A percentile compares a stretch with the other conserved stretches of the same genome.
Evolutionary conservation across 1,140 invertebrate genomes (phyloP).

Genomic region (Arctopsyche grandis): DNA sequence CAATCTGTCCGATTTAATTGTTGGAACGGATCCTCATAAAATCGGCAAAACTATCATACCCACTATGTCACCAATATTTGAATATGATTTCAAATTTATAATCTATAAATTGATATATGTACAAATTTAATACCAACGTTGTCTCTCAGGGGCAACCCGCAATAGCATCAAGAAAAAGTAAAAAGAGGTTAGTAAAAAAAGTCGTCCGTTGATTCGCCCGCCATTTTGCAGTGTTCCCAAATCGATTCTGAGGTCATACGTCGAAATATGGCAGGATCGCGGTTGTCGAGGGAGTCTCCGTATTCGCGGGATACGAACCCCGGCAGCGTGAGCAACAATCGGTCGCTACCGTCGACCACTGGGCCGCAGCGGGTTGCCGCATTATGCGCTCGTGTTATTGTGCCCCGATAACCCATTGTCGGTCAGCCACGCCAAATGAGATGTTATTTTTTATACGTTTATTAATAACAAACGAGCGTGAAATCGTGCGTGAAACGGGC

Average conservation of each 20-base stretch:
- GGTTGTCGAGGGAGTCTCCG: not conserved
- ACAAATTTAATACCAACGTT: too few relatives aligned
- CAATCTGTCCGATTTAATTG: too few relatives aligned
- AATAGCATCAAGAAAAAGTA: too few relatives aligned
- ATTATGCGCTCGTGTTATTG: constrained; percentile 30
- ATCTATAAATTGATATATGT: too few relatives aligned
- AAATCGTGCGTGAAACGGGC: too few relatives aligned
- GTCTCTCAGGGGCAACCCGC: too few relatives aligned
- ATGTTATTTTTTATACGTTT: constrained; percentile 29
- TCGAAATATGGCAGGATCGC: not conserved
- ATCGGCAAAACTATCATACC: too few relatives aligned
- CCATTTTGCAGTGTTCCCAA: not conserved
- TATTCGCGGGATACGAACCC: constrained; percentile 19
- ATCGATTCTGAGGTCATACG: not conserved
- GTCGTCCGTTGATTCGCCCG: not conserved
- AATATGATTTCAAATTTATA: too few relatives aligned
- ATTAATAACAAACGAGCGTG: not conserved
- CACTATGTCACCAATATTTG: too few relatives aligned
- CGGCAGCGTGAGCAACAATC: constrained; percentile 25
- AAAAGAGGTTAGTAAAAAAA: too few relatives aligned
- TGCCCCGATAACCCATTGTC: constrained; percentile 14
- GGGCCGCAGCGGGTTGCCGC: constrained; percentile 31
- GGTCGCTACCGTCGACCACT: constrained; percentile 28
- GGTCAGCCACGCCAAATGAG: constrained; percentile 25
- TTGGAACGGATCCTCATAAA: too few relatives aligned